A percentile compares a stretch with the other conserved stretches of the same genome.
These are phyloP conservation scores for Sebastes nivosus DNA, from an alignment of 2,797 vertebrate genomes.

Conservation along the genomic window DNA sequence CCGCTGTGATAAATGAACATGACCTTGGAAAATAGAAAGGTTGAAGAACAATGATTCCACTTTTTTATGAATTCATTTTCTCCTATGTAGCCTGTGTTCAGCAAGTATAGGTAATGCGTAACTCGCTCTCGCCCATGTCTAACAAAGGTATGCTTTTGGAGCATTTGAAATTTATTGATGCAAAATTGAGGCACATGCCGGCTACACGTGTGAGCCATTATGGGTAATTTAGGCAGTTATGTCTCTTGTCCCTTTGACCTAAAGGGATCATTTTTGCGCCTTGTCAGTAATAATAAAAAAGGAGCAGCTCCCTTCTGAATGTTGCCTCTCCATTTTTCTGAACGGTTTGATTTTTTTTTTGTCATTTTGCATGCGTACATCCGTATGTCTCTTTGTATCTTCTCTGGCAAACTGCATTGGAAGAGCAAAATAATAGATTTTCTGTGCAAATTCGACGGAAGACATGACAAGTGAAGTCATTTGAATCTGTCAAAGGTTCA, in stretches of 20 bases:
- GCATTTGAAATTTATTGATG: conserved; percentile 71
- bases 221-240: conserved; percentile 79
- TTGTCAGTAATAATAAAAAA: conserved; percentile 81
- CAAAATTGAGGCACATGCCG: conserved; percentile 60
- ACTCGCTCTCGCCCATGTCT: conserved; percentile 30
- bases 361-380: conserved; percentile 38
- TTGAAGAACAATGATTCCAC: conserved; percentile 74
- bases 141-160: conserved; percentile 65
- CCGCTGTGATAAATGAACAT: conserved; percentile 79
- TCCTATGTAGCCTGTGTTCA: conserved; percentile 42
- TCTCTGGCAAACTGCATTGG: neutral
- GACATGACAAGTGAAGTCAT: neutral
- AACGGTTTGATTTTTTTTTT: conserved; percentile 54
- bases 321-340: conserved; percentile 25
- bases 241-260: conserved; percentile 81
- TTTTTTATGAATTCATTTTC: conserved; percentile 67
- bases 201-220: conserved; percentile 81
- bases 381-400: conserved; percentile 8
- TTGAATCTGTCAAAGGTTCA: conserved; percentile 5
- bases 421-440: conserved; percentile 20
- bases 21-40: conserved; percentile 82
- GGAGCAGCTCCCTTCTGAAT: conserved; percentile 53
- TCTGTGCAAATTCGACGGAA: neutral
- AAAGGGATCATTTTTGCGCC: conserved; percentile 78
- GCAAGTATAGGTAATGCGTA: conserved; percentile 33